Percentiles rank a stretch among this genome's conserved stretches.
These are phyloP conservation scores for Heterodera schachtii DNA, from an alignment of 1,140 invertebrate genomes.

Conservation along the genomic window DNA sequence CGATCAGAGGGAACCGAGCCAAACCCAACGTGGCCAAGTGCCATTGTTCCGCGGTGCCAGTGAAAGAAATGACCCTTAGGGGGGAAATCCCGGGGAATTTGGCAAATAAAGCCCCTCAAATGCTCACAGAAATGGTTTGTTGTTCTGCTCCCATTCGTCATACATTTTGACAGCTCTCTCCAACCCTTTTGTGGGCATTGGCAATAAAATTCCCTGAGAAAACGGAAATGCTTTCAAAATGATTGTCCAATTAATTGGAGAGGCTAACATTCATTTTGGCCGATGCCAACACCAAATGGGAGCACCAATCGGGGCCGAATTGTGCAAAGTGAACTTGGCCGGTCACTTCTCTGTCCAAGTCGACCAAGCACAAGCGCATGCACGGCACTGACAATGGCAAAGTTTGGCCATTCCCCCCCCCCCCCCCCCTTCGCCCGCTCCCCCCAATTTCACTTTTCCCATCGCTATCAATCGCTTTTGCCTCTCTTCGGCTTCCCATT, in stretches of 20 bases:
- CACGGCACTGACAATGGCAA: conserved; percentile 15
- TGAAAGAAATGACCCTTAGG: conserved; percentile 17
- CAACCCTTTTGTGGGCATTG: conserved; percentile 12
- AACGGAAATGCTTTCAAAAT: background rate
- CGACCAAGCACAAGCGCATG: conserved; percentile 34
- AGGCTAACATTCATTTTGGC: background rate
- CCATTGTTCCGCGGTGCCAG: conserved; percentile 22
- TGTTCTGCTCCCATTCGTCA: conserved; percentile 28
- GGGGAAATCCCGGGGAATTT: background rate
- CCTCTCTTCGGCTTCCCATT: background rate
- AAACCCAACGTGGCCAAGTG: background rate
- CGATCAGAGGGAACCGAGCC: conserved; percentile 14
- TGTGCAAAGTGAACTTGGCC: conserved; percentile 21
- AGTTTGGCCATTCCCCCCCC: too few species aligned
- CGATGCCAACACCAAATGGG: conserved; percentile 24
- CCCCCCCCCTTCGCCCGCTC: background rate
- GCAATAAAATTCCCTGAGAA: background rate
- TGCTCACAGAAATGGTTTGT: conserved; percentile 30
- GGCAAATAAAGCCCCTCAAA: background rate
- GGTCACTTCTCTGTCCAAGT: conserved; percentile 8
- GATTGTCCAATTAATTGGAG: background rate
- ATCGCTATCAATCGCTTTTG: background rate
- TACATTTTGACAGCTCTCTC: conserved; percentile 12
- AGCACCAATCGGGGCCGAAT: conserved; percentile 32
- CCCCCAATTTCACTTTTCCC: background rate